These are phyloP conservation scores for Scaptomyza reducta DNA, from an alignment of 2,888 invertebrate genomes.

Conservation along the genomic window DNA sequence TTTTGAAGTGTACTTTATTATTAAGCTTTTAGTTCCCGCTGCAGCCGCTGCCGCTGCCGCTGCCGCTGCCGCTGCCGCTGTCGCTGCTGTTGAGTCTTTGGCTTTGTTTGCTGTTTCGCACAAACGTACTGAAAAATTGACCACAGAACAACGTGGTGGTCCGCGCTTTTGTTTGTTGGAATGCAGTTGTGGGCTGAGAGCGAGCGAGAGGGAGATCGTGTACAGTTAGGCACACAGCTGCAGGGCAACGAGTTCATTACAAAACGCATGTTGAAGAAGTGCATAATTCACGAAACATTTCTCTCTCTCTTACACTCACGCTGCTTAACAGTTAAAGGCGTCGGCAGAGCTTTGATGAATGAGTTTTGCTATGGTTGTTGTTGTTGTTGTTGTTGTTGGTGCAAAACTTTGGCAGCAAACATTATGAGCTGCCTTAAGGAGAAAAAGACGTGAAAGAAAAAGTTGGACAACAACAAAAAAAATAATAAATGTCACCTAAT, in stretches of 20 bases:
- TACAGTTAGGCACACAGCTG: conserved; percentile 24
- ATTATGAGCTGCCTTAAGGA: conserved; percentile 23
- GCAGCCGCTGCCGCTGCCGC: conserved; percentile 8
- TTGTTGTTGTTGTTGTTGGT: not conserved
- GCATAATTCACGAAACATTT: conserved; percentile 58
- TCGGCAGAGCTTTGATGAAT: conserved; percentile 47
- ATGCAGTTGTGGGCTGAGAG: not conserved
- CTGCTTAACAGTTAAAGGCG: conserved; percentile 25
- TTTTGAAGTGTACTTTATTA: conserved; percentile 42
- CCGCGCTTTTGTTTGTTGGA: conserved; percentile 17
- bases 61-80: conserved; percentile 10
- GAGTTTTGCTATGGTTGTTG: conserved; percentile 37
- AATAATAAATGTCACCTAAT: conserved; percentile 42
- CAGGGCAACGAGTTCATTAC: conserved; percentile 28
- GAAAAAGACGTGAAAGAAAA: conserved; percentile 1
- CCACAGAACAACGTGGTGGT: conserved; percentile 48
- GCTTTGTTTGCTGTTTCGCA: conserved; percentile 23
- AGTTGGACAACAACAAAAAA: not conserved
- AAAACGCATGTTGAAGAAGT: conserved; percentile 58
- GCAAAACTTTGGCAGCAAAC: conserved; percentile 7
- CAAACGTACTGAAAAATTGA: conserved; percentile 46
- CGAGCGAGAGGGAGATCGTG: not conserved
- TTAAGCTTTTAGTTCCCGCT: conserved; percentile 44
- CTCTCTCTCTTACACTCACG: not conserved
- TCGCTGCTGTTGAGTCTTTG: conserved; percentile 21